Conservation (phyloP, 1,140 invertebrate species). For the Drosophila rufa region DNA sequence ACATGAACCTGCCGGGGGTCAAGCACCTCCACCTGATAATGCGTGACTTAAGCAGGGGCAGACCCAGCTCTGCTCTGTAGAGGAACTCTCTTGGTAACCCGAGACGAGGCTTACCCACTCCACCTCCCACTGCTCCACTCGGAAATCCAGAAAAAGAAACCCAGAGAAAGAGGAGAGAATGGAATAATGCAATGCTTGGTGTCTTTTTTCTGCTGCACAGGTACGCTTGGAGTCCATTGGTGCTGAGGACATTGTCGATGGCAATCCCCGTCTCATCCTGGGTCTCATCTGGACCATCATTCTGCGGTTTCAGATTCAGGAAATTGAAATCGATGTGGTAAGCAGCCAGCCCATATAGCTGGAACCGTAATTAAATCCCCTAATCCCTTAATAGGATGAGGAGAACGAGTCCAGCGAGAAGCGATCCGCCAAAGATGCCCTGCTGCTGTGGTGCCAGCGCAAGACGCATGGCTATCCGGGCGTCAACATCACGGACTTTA, state of each 20-base stretch:
- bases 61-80: conserved; percentile 40
- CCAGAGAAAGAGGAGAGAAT: conserved; percentile 25
- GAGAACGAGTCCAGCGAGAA: conserved; percentile 99
- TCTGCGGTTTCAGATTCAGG: conserved; percentile 98
- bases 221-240: conserved; percentile 94
- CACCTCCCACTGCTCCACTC: conserved; percentile 1
- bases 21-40: conserved; percentile 80
- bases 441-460: conserved; percentile 99
- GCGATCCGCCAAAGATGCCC: conserved; percentile 99
- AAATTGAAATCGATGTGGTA: conserved; percentile 98
- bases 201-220: conserved; percentile 28
- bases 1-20: conserved; percentile 45
- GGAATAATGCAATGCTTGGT: conserved; percentile 35
- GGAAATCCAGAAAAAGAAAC: conserved; percentile 24
- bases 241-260: conserved; percentile 99
- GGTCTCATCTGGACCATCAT: conserved; percentile 99
- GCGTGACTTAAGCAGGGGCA: conserved; percentile 62
- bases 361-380: background rate
- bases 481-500: conserved; percentile 94
- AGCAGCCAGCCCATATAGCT: conserved; percentile 80
- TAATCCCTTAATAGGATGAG: conserved; percentile 90
- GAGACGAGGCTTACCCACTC: conserved; percentile 61
- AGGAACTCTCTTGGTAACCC: conserved; percentile 53
- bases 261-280: conserved; percentile 97
- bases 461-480: conserved; percentile 97